Conservation (phyloP, 2,888 invertebrate species). For the Eupithecia pulchellata region DNA sequence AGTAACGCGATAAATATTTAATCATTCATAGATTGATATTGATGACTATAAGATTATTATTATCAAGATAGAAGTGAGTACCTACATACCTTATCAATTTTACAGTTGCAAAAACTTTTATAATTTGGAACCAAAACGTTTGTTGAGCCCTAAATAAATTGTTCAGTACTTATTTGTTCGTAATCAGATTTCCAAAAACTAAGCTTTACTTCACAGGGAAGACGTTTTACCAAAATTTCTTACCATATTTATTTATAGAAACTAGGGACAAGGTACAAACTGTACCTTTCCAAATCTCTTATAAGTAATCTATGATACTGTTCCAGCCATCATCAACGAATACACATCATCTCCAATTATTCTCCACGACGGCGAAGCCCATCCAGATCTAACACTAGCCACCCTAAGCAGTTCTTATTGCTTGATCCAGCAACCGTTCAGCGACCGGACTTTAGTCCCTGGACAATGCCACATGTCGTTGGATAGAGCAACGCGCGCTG, state of each 20-base stretch:
- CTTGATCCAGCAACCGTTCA: slow-evolving; percentile 73
- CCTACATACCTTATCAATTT: neutral
- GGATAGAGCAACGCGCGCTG: slow-evolving; percentile 70
- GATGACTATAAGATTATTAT: neutral
- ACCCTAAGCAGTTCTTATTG: slow-evolving; percentile 68
- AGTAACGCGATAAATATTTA: neutral
- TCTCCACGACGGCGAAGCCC: slow-evolving; percentile 62
- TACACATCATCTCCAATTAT: slow-evolving; percentile 59
- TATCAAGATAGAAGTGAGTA: neutral
- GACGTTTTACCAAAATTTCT: neutral
- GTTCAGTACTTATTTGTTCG: neutral
- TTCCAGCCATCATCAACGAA: slow-evolving; percentile 45
- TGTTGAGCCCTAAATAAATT: neutral
- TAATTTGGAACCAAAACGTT: neutral
- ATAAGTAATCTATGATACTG: neutral
- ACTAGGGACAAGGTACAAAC: neutral
- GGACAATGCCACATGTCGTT: slow-evolving; percentile 73
- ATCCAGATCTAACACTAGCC: slow-evolving; percentile 59
- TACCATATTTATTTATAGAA: neutral
- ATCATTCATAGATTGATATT: neutral
- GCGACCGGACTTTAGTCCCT: slow-evolving; percentile 69
- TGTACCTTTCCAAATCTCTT: neutral
- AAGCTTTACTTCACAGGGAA: neutral
- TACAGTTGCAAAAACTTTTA: neutral
- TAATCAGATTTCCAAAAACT: neutral